phyloP scores from a whole-genome alignment of 2,888 invertebrate genomes.

The Zaprionus lineosus region DNA sequence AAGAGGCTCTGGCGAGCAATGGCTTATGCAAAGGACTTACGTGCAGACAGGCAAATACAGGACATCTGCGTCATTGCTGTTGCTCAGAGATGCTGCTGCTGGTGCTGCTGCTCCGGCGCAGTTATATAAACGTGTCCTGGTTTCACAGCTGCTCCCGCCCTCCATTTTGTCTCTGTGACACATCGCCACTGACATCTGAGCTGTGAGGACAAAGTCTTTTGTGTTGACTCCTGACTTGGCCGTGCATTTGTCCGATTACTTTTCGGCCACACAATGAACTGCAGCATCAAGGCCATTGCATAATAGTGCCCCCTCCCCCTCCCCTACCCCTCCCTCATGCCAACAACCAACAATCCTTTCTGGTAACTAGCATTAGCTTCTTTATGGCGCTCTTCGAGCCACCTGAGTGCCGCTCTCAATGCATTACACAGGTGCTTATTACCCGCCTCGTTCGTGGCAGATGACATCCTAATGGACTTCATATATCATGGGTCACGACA shows the following conservation, averaged over 20 bases:
- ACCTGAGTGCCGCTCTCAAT: slow-evolving; percentile 47
- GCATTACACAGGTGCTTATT: slow-evolving; percentile 63
- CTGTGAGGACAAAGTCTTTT: slow-evolving; percentile 36
- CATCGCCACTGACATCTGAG: slow-evolving; percentile 45
- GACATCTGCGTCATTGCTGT: slow-evolving; percentile 51
- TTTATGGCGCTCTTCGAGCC: slow-evolving; percentile 26
- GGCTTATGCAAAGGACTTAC: slow-evolving; percentile 56
- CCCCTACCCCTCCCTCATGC: background rate
- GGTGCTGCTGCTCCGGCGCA: slow-evolving; percentile 7
- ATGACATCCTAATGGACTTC: slow-evolving; percentile 51
- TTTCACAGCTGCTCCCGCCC: slow-evolving; percentile 29
- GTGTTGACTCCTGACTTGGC: slow-evolving; percentile 27
- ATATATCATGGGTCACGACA: slow-evolving; percentile 57
- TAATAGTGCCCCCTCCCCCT: slow-evolving; percentile 18
- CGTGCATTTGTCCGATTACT: slow-evolving; percentile 70
- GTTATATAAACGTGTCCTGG: slow-evolving; percentile 34
- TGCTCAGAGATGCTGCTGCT: slow-evolving; percentile 29
- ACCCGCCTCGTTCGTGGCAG: slow-evolving; percentile 30
- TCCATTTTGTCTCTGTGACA: slow-evolving; percentile 35
- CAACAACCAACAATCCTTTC: too few relatives aligned
- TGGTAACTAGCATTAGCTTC: background rate
- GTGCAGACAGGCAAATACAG: slow-evolving; percentile 5
- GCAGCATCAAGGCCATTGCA: slow-evolving; percentile 54
- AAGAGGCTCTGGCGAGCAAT: slow-evolving; percentile 1
- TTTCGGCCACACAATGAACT: slow-evolving; percentile 55